A percentile compares a stretch with the other conserved stretches of the same genome.
Conservation (phyloP, 2,888 invertebrate species). For the Phyllotreta cruciferae region DNA sequence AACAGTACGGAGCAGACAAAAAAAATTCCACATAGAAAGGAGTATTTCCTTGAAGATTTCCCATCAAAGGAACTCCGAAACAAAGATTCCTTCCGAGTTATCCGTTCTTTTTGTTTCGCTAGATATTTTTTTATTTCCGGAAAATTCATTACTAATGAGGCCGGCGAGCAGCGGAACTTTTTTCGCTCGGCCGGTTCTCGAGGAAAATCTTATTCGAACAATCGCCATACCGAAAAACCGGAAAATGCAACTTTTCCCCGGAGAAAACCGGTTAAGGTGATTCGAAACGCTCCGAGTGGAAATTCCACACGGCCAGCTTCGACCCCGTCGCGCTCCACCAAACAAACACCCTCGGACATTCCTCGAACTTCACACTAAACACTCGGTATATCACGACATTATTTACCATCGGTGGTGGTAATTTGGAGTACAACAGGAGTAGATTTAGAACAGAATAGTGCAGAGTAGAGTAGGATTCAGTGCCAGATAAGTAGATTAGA, state of each 20-base stretch:
- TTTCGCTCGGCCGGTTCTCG: conserved; percentile 17
- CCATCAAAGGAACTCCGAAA: conserved; percentile 11
- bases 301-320: conserved; percentile 23
- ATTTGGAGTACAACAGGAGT: no score
- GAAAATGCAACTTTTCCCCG: conserved; percentile 27
- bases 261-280: conserved; percentile 34
- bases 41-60: background rate
- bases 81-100: conserved; percentile 16
- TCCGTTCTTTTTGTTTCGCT: background rate
- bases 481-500: no score
- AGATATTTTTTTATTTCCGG: background rate
- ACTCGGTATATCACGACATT: no score
- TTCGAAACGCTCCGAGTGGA: conserved; percentile 38
- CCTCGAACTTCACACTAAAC: no score
- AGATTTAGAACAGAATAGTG: no score
- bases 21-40: background rate
- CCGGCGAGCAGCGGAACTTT: conserved; percentile 16
- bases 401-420: no score
- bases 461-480: no score
- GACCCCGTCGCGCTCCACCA: no score
- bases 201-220: conserved; percentile 30
- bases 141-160: conserved; percentile 26
- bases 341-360: no score
- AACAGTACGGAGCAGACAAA: background rate
- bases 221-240: conserved; percentile 30